phyloP scores from a whole-genome alignment of 92 coral and sea anemone genomes.

The Meandrina meandrites region DNA sequence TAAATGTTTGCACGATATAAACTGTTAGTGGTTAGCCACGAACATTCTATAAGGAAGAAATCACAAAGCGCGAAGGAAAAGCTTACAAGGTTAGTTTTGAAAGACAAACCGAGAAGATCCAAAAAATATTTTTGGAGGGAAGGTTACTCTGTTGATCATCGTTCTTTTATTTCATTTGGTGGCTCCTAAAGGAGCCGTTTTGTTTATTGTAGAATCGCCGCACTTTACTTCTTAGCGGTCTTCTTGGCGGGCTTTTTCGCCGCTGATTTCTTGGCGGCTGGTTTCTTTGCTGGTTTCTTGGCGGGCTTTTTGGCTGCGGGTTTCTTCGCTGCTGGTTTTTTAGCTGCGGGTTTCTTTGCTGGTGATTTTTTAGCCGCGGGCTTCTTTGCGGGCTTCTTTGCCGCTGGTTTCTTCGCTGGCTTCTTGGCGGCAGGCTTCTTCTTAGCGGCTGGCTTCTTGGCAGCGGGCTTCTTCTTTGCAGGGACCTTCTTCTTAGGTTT shows the following conservation, averaged over 20 bases:
- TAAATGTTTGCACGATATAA: too few relatives aligned
- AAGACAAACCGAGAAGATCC: too few relatives aligned
- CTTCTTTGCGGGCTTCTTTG: slow-evolving; percentile 19
- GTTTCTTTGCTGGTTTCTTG: neutral
- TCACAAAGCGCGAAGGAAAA: too few relatives aligned
- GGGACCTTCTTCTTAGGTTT: slow-evolving; percentile 49
- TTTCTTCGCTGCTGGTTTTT: slow-evolving; percentile 18
- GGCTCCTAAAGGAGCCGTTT: slow-evolving; percentile 75
- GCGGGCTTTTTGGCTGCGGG: neutral
- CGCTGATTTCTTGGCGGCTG: neutral
- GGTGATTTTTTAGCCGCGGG: slow-evolving; percentile 39
- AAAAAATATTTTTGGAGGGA: neutral
- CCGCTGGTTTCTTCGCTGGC: slow-evolving; percentile 45
- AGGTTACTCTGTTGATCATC: neutral
- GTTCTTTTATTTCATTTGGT: slow-evolving; percentile 31
- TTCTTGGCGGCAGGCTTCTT: slow-evolving; percentile 54
- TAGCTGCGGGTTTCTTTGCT: slow-evolving; percentile 40
- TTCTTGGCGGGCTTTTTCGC: neutral
- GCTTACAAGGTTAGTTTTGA: too few relatives aligned
- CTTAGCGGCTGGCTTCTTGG: slow-evolving; percentile 69
- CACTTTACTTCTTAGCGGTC: neutral
- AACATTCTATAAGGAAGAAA: too few relatives aligned
- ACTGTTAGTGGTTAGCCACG: too few relatives aligned
- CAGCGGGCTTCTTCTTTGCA: slow-evolving; percentile 49
- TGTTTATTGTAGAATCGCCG: neutral